Conservation (phyloP, 2,113 vertebrate genomes). For the Protomyctophum bolini region DNA sequence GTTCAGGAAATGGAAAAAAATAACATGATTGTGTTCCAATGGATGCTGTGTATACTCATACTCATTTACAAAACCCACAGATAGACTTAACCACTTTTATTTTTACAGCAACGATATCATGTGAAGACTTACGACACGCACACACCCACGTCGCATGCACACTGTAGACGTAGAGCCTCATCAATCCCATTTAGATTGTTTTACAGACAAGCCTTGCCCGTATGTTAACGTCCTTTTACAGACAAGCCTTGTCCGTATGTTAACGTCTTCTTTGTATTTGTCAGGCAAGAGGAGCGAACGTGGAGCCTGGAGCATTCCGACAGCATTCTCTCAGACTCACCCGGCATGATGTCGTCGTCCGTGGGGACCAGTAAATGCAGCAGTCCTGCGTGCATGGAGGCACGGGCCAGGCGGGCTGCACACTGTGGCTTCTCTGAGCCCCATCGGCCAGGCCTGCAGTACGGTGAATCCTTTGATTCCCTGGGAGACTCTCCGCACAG, state of each 20-base stretch:
- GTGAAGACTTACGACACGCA: too few relatives aligned
- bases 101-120: too few relatives aligned
- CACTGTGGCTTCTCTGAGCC: conserved; percentile 86
- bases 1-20: too few relatives aligned
- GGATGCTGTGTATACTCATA: too few relatives aligned
- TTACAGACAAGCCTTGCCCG: not conserved
- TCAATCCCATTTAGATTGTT: not conserved
- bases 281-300: conserved; percentile 93
- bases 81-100: too few relatives aligned
- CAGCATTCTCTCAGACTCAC: conserved; percentile 93
- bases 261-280: conserved; percentile 44
- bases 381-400: conserved; percentile 93
- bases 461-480: conserved; percentile 93
- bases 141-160: too few relatives aligned
- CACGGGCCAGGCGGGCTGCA: conserved; percentile 87
- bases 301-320: conserved; percentile 95
- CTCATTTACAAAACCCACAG: too few relatives aligned
- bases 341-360: conserved; percentile 93
- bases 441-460: conserved; percentile 81
- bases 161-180: too few relatives aligned
- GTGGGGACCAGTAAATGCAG: conserved; percentile 99
- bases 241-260: conserved; percentile 12
- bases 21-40: too few relatives aligned
- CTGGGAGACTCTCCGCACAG: conserved; percentile 95
- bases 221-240: conserved; percentile 45